Conservation (phyloP, 2,797 vertebrate species). For the Pangasius krempfi region DNA sequence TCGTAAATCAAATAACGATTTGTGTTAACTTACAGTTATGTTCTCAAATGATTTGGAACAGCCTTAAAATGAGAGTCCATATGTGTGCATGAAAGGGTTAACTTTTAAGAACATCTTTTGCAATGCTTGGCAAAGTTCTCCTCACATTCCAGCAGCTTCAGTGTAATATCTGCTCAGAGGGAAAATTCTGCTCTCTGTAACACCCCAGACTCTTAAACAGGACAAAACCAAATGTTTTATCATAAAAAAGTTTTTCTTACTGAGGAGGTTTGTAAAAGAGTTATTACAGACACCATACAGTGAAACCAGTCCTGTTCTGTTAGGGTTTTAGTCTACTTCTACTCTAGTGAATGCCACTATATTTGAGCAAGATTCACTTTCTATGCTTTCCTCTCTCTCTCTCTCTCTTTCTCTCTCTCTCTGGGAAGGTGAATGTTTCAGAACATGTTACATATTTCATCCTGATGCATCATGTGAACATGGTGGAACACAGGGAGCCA, state of each 20-base stretch:
- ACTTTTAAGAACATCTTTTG: neutral
- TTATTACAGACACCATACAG: neutral
- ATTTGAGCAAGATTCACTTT: conserved; percentile 20
- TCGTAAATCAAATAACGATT: neutral
- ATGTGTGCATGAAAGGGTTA: neutral
- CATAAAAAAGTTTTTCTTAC: neutral
- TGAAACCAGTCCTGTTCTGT: neutral
- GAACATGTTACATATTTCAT: conserved; percentile 70
- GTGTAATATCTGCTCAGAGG: neutral
- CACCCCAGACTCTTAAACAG: neutral
- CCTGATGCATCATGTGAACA: conserved; percentile 60
- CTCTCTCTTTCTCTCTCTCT: neutral
- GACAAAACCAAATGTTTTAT: neutral
- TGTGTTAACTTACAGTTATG: neutral
- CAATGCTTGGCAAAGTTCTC: conserved; percentile 2
- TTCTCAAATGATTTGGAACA: neutral
- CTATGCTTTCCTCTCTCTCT: neutral
- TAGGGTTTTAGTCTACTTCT: conserved; percentile 67
- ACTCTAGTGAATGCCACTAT: conserved; percentile 50
- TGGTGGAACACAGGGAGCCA: conserved; percentile 7
- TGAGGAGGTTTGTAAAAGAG: neutral
- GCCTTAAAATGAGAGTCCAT: neutral
- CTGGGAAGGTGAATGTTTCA: conserved; percentile 70
- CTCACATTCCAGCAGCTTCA: neutral
- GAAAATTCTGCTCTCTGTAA: neutral